These are phyloP conservation scores for Falco novaeseelandiae DNA, from an alignment of 2,797 vertebrate genomes.

Conservation along the genomic window DNA sequence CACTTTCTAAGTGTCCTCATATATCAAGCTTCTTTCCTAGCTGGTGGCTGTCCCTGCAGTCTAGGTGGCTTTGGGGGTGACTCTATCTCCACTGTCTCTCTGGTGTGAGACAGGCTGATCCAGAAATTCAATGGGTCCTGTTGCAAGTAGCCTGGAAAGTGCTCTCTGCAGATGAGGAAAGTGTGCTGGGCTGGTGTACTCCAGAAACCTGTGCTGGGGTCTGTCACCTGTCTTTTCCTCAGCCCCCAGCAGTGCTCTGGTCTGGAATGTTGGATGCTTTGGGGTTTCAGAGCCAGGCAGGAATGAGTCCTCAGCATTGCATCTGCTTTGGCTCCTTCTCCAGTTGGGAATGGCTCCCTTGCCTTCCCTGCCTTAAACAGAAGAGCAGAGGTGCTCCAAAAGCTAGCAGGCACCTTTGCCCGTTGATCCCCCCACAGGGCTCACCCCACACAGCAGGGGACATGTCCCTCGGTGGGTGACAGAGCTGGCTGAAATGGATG, in stretches of 20 bases:
- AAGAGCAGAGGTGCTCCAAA: not conserved
- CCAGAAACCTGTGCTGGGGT: not conserved
- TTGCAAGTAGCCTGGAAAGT: not conserved
- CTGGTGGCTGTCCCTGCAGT: not conserved
- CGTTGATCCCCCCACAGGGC: not conserved
- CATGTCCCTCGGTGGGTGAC: not conserved
- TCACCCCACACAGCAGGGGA: not conserved
- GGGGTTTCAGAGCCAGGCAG: not conserved
- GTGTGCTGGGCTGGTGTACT: not conserved
- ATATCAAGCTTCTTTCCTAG: not conserved
- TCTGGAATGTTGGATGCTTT: not conserved
- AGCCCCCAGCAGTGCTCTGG: not conserved
- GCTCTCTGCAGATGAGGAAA: not conserved
- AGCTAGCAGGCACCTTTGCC: not conserved
- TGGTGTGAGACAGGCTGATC: not conserved
- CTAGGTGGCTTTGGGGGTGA: not conserved
- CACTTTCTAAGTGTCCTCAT: not conserved
- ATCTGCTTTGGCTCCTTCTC: not conserved
- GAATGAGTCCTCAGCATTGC: not conserved
- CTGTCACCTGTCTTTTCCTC: not conserved
- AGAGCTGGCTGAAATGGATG: conserved; percentile 47
- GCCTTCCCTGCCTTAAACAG: not conserved
- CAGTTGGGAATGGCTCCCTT: not conserved
- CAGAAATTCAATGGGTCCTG: not conserved
- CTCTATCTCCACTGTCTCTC: not conserved